Evolutionary conservation across 2,888 invertebrate species (phyloP), one percentile per base, ranked within the genome.

Genomic region (Philereme vetulata): DNA sequence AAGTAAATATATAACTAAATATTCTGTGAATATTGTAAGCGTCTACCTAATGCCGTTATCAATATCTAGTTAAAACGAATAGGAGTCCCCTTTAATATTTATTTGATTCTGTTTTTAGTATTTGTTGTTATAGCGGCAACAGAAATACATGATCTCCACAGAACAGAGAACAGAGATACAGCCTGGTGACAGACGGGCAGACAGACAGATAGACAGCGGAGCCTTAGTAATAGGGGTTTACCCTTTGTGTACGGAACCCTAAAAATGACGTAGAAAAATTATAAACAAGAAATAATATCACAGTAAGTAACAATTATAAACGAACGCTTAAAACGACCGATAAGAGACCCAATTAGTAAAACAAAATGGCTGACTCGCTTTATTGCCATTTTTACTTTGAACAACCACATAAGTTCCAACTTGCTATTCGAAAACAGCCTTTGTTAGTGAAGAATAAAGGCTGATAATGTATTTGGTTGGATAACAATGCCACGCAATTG

Each of bases 281-380:
- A 53, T 38, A 51, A 32, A 70, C 63, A 76, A 82, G 82, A 81
- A 86, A 85, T 81, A 84, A 81, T 81, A 67, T 80, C 76, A 76
- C 55, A 55, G 43, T 86, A 85, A 88, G 21, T 21, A 21, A 21
- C 21, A 21, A 85, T 80, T 76, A 85, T 85, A 85, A 86, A 84
- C 85, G 84, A 78, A 82, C 78, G 78, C 81, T 80, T 82, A 84
- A 80, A 79, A 80, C 81, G 75, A 68, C 70, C 83, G 88, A 88
- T 88, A 88, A 86, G 80, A 66, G 73, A 71, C 80, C 83, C 86
- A 89, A 90, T 89, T 90, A 89, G 86, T 75, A 72, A 81, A 80
- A 79, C 80, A 82, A 79, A 79, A 81, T 80, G 81, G 77, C 81
- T 57, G 66, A 74, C 67, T 55, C 60, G 59, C 64, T 67, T 82